phyloP scores from a whole-genome alignment of 2,888 invertebrate genomes.

The Girardia tigrina region DNA sequence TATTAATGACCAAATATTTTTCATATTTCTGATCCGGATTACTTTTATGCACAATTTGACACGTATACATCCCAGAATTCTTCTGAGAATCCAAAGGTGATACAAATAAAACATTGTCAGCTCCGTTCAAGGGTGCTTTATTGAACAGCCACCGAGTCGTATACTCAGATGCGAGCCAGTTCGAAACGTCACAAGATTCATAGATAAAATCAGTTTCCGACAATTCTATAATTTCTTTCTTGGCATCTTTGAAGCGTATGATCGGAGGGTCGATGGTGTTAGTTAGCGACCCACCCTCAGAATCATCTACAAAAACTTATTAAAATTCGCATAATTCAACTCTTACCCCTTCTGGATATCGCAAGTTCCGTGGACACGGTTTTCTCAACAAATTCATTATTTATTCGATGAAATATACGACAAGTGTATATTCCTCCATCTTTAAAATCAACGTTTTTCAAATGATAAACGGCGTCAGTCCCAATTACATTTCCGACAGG shows the following conservation, averaged over 20 bases:
- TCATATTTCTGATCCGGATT: not conserved
- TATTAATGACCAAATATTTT: not conserved
- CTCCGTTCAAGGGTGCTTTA: not conserved
- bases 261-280: not conserved
- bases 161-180: not conserved
- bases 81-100: not conserved
- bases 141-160: not conserved
- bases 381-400: not conserved
- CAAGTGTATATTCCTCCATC: slow-evolving; percentile 5
- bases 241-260: not conserved
- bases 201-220: not conserved
- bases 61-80: not conserved
- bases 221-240: not conserved
- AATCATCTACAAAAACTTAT: not conserved
- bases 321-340: not conserved
- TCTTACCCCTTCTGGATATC: not conserved
- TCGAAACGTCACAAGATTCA: not conserved
- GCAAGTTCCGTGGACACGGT: not conserved
- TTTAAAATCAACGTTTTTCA: not conserved
- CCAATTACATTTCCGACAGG: not conserved
- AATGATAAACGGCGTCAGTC: not conserved
- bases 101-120: not conserved
- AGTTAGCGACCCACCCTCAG: no score
- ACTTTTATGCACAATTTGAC: not conserved
- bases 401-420: not conserved